phyloP scores from a whole-genome alignment of 2,888 invertebrate species.

The Drosophila lacicola region DNA sequence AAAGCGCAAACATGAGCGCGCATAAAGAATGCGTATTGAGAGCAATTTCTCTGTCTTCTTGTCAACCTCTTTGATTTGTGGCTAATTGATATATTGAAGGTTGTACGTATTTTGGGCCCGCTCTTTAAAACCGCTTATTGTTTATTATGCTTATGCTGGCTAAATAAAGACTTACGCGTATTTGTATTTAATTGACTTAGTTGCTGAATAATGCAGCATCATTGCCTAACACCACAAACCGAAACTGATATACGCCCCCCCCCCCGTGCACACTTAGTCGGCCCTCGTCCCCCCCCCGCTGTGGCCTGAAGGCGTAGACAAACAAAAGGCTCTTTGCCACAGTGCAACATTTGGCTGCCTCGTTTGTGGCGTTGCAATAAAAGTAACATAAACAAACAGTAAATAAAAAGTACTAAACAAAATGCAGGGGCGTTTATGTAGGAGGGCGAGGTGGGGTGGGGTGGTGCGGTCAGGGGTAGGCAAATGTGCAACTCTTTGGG shows the following conservation, averaged over 20 bases:
- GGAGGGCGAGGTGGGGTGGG: neutral
- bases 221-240: constrained; percentile 21
- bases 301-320: constrained; percentile 6
- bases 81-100: constrained; percentile 2
- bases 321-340: constrained; percentile 9
- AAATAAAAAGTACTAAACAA: constrained; percentile 64
- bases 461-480: neutral
- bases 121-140: constrained; percentile 10
- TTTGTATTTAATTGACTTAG: constrained; percentile 26
- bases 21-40: neutral
- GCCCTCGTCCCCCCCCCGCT: neutral
- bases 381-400: constrained; percentile 73
- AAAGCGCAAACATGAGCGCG: neutral
- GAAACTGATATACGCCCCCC: constrained; percentile 4
- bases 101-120: neutral
- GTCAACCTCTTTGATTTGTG: neutral
- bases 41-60: neutral
- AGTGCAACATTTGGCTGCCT: constrained; percentile 49
- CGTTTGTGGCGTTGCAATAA: constrained; percentile 62
- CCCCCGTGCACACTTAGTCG: neutral
- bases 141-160: neutral
- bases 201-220: constrained; percentile 36
- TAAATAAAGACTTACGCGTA: neutral
- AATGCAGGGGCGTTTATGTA: constrained; percentile 36
- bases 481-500: constrained; percentile 31